Evolutionary conservation across 92 coral and sea anemone genomes (phyloP).

Genomic region (Paramuricea clavata): DNA sequence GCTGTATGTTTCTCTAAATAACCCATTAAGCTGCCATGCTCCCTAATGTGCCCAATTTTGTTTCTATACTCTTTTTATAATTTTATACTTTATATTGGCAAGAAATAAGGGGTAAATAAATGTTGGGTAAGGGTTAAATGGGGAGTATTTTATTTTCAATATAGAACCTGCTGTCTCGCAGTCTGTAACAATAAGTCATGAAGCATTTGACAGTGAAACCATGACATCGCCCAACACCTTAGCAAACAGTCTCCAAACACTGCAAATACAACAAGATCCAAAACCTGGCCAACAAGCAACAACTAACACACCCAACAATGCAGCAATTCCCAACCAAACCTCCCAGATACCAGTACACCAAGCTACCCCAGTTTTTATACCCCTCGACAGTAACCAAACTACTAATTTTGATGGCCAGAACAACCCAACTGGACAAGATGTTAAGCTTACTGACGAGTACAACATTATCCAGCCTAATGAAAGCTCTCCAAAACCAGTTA

Average conservation of each 20-base stretch:
- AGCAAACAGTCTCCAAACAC: constrained; percentile 14
- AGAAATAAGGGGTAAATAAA: too few species aligned
- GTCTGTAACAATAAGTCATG: not conserved
- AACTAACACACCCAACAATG: not conserved
- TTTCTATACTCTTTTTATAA: too few species aligned
- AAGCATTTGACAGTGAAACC: not conserved
- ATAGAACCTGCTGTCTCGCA: not conserved
- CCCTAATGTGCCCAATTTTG: too few species aligned
- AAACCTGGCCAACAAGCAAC: not conserved
- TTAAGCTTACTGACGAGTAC: not conserved
- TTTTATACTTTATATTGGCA: too few species aligned
- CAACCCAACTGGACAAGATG: not conserved
- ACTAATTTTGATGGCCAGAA: not conserved
- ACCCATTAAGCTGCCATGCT: too few species aligned
- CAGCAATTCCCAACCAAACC: not conserved
- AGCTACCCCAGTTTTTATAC: not conserved
- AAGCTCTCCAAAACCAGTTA: not conserved
- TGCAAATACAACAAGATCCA: not conserved
- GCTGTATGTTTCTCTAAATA: too few species aligned
- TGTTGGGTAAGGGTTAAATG: too few species aligned
- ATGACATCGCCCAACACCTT: not conserved
- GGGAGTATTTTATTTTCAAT: not conserved
- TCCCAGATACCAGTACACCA: not conserved
- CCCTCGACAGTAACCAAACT: not conserved
- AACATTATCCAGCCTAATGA: not conserved